Evolutionary conservation across 1,140 invertebrate genomes (phyloP).

Genomic region (Meloidogyne exigua): DNA sequence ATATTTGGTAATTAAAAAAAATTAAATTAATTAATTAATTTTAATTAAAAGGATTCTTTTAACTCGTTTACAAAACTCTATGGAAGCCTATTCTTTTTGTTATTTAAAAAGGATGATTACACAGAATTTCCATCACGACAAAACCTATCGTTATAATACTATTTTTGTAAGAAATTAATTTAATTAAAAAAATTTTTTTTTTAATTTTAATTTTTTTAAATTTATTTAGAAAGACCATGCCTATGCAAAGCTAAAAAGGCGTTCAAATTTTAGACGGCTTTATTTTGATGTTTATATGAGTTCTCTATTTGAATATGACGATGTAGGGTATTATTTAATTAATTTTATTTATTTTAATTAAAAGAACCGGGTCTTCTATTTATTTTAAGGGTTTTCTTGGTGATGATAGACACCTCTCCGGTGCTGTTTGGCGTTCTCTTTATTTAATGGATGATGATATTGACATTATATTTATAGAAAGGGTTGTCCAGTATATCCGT

Average conservation of each 20-base stretch:
- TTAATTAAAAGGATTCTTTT: constrained; percentile 31
- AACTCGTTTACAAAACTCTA: constrained; percentile 29
- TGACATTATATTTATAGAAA: constrained; percentile 35
- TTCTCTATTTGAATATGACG: constrained; percentile 45
- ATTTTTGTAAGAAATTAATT: neutral
- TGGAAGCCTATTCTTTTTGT: constrained; percentile 37
- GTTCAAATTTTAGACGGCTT: constrained; percentile 19
- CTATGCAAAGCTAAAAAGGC: neutral
- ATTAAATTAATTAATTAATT: too few species aligned
- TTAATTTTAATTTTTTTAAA: constrained; percentile 2
- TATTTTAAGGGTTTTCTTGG: constrained; percentile 38
- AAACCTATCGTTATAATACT: neutral
- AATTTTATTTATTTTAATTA: too few species aligned
- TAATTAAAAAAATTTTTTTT: too few species aligned
- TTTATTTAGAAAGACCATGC: constrained; percentile 15
- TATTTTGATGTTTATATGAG: constrained; percentile 44
- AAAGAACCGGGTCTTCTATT: neutral
- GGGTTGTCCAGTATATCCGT: constrained; percentile 38
- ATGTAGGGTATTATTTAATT: constrained; percentile 18
- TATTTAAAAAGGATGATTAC: constrained; percentile 10
- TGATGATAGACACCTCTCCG: constrained; percentile 31
- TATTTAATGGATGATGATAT: constrained; percentile 19
- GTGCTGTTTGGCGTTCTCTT: constrained; percentile 40
- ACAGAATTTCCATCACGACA: neutral
- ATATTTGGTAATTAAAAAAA: constrained; percentile 32